A percentile compares a stretch with the other conserved stretches of the same genome.
Conservation (phyloP, 2,888 invertebrate species). For the Aspidiotus destructor region DNA sequence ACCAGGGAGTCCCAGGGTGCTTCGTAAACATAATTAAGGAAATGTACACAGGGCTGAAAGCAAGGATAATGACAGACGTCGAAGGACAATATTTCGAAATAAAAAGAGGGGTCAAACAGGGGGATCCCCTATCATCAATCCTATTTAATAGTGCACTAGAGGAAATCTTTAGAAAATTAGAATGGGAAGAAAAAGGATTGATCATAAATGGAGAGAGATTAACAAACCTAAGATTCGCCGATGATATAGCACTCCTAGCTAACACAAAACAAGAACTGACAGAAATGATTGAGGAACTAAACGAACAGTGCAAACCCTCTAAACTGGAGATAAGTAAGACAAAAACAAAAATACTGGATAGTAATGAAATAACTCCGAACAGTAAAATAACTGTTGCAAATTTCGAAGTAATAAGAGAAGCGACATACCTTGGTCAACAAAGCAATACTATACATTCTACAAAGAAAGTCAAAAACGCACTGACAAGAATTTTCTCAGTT, state of each 20-base stretch:
- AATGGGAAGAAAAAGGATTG: constrained; percentile 12
- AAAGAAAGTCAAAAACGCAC: too few species aligned
- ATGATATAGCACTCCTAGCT: constrained; percentile 14
- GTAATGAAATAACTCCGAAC: constrained; percentile 1
- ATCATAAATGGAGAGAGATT: constrained; percentile 13
- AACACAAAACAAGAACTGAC: constrained; percentile 1
- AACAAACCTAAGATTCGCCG: constrained; percentile 20
- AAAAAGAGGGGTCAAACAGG: constrained; percentile 18
- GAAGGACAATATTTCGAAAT: not conserved
- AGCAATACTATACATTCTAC: too few species aligned
- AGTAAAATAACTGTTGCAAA: too few species aligned
- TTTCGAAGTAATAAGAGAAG: too few species aligned
- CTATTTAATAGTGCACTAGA: constrained; percentile 12
- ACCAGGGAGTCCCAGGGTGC: constrained; percentile 2
- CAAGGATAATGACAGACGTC: not conserved
- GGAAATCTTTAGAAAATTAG: constrained; percentile 8
- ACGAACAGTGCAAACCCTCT: not conserved
- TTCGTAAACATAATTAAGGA: not conserved
- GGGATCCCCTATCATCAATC: constrained; percentile 15
- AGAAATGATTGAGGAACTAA: constrained; percentile 16
- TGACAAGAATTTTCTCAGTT: too few species aligned
- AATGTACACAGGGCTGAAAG: not conserved
- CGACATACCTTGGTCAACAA: too few species aligned
- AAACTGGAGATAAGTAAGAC: not conserved
- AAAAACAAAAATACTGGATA: constrained; percentile 9